Base-by-base conservation (phyloP, 2,113 vertebrate genomes). In the Solea senegalensis region DNA sequence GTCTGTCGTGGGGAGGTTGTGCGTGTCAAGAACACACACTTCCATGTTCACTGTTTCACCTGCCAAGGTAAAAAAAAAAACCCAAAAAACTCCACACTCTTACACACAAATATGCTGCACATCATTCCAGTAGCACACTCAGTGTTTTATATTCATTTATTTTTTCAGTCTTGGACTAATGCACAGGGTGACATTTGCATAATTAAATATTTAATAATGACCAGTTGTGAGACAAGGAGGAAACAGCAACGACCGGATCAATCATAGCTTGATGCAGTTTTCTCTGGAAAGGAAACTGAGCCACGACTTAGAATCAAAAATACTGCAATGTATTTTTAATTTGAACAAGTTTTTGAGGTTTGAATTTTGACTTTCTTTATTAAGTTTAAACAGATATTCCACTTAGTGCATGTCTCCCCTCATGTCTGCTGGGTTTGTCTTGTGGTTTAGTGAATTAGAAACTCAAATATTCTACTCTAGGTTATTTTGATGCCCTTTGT, bases 11-110 rank as follows among this genome's bases (percentile, higher is more conserved):
- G 90, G 9, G 90, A 91, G 60, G 90, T 91, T 60, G 90, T 91
- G 71, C 89, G 90, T 1, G 89, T 91, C 61, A 90, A 91, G 70
- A 89, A 72, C 72, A 89, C 80, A 43, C 90, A 91, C 65, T 91
- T 91, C 65, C 90, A 91, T 0, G 67, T 90, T 48, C 66, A 81
- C 40, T 91, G 90, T 78, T 91, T 91, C 84, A 91, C 88, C 62
- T 91, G 90, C 71, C 86, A 91, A 89, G 90, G 90, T 91, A 91
- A 75, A 68, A 64, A 67, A 39, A 40, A 11, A 52, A 51, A 50
- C n/a, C n/a, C n/a, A 28, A 1, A 12, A 16, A 45, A 0, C 16
- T 46, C 15, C 11, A 28, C 45, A 55, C 80, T 56, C 69, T 11
- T 13, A 65, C 50, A 67, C 61, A 57, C 74, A 15, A 16, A 39